Conservation (phyloP, 2,113 vertebrate genomes). For the Ceyx margarethae region DNA sequence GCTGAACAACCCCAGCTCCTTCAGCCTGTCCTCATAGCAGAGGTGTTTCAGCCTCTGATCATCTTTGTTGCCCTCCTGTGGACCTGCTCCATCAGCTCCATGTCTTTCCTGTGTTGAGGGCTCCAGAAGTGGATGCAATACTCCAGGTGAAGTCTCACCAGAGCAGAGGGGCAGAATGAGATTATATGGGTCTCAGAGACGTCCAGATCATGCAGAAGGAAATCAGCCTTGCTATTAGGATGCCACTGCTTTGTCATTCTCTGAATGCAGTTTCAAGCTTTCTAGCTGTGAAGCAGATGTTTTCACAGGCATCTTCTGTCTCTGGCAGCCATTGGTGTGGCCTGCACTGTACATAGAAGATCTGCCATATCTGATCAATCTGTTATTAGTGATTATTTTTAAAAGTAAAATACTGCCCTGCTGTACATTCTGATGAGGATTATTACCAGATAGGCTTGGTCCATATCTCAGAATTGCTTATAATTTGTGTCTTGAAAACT, state of each 20-base stretch:
- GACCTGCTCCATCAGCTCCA: too few species aligned
- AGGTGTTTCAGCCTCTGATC: too few species aligned
- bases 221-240: neutral
- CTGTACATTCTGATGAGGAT: neutral
- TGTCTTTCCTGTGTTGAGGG: too few species aligned
- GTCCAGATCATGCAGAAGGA: slow-evolving; percentile 16
- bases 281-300: neutral
- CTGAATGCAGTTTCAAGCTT: neutral
- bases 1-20: too few species aligned
- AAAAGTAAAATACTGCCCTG: neutral
- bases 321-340: neutral
- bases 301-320: slow-evolving; percentile 42
- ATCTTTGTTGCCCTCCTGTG: too few species aligned
- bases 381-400: neutral
- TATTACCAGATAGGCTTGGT: neutral
- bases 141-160: too few species aligned
- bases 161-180: too few species aligned
- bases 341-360: rapidly evolving
- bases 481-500: neutral
- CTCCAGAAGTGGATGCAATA: too few species aligned
- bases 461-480: neutral
- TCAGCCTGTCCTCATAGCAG: too few species aligned
- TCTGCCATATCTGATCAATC: neutral
- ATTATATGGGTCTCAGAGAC: neutral
- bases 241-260: neutral